Evolutionary conservation across 2,797 vertebrate species (phyloP).

Genomic region (Sebastes itinus): DNA sequence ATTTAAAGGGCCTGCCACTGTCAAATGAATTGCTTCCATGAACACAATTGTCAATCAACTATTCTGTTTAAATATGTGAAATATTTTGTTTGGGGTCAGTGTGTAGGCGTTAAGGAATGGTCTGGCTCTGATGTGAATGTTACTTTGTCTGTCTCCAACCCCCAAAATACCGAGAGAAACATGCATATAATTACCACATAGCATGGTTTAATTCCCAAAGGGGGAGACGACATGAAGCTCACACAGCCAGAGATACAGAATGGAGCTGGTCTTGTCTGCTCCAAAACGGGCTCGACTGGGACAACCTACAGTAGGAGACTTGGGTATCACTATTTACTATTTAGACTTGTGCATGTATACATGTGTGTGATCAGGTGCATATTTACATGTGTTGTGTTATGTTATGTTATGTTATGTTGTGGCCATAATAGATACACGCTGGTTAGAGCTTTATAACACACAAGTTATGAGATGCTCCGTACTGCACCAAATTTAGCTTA

Average conservation of each 20-base stretch:
- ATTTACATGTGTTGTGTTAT: not conserved
- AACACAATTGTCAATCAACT: conserved; percentile 60
- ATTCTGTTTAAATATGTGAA: conserved; percentile 59
- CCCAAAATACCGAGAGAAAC: conserved; percentile 73
- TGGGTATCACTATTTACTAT: not conserved
- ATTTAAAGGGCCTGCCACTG: conserved; percentile 15
- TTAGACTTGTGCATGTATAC: not conserved
- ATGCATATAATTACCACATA: conserved; percentile 70
- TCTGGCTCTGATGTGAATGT: conserved; percentile 66
- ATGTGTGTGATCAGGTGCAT: not conserved
- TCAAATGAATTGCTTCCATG: conserved; percentile 45
- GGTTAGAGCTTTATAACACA: not conserved
- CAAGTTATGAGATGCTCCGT: not conserved
- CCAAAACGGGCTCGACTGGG: conserved; percentile 6
- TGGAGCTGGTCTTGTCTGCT: conserved; percentile 22
- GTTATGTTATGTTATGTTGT: not conserved
- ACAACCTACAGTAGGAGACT: conserved; percentile 4
- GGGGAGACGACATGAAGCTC: conserved; percentile 49
- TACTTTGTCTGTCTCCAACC: conserved; percentile 72
- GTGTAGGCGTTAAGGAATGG: conserved; percentile 66
- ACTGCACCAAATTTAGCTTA: not conserved
- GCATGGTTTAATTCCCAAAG: conserved; percentile 68
- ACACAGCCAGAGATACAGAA: conserved; percentile 46
- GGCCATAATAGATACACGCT: not conserved
- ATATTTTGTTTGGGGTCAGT: conserved; percentile 67